Evolutionary conservation across 2,888 invertebrate species (phyloP), one percentile per base, ranked within the genome.

Genomic region (Cancer borealis): DNA sequence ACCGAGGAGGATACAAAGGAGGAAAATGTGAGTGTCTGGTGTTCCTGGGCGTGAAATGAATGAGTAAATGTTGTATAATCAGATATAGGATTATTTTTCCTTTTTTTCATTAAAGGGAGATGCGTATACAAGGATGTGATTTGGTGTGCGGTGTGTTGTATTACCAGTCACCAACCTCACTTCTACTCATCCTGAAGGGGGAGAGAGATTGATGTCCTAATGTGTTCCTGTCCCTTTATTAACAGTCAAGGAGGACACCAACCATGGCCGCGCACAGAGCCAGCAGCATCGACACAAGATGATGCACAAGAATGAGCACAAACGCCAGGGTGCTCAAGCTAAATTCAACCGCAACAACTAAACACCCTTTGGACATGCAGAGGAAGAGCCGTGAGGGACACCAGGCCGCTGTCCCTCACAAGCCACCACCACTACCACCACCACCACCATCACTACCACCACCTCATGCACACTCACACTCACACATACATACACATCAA

Each of bases 191-290:
- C 49, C 12, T 49, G 17, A 21, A 73, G 54, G 14, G 54, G 14
- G 54, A 54, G 54, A 12, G 54, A 54, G 54, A 54, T 8, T 12
- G 8, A 54, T 54, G 26, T 17, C 17, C 30, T 46, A 84, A 92
- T 12, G 17, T 14, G n/a, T 10, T 3, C 5, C 14, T 46, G n/a
- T 21, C 30, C n/a, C 21, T 45, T 0, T n/a, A 54, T 47, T 87
- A 66, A n/a, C 95, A 95, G 95, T 92, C 66, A 95, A 95, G 90
- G 95, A 95, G 79, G 94, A 95, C 46, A 95, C 94, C 1, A 95
- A 95, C 49, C 95, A 95, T 26, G 95, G 95, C 10, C 93, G 93
- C 12, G 94, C 94, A 21, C 95, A 95, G 92, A 95, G 95, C 66
- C 79, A 66, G 1, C 92, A 94, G 5, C 92, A 94, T 46, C 73